These are phyloP conservation scores for Phenganax stokvisi DNA, from an alignment of 92 coral and sea anemone species.

Conservation along the genomic window DNA sequence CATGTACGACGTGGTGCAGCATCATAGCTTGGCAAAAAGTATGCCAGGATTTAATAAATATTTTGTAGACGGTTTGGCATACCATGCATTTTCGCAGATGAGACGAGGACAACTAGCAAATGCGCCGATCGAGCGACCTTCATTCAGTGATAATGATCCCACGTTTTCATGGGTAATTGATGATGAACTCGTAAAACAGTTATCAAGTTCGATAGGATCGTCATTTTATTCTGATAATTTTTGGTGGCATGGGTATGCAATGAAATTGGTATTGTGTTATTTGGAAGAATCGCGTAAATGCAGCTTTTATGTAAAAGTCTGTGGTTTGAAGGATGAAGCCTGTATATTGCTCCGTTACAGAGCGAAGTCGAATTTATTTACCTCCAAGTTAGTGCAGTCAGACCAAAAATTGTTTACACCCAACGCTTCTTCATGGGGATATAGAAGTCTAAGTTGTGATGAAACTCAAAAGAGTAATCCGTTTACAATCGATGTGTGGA, in stretches of 20 bases:
- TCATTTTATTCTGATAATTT: not conserved
- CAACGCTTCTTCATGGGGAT: not conserved
- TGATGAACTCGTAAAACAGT: not conserved
- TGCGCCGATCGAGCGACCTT: conserved; percentile 15
- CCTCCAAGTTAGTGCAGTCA: not conserved
- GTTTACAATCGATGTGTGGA: not conserved
- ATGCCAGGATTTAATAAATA: conserved; percentile 21
- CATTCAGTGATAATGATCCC: not conserved
- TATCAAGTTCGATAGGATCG: not conserved
- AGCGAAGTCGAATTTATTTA: not conserved
- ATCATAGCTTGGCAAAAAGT: not conserved
- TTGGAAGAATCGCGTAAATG: not conserved
- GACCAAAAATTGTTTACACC: not conserved
- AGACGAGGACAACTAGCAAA: conserved; percentile 5
- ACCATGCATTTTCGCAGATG: conserved; percentile 16
- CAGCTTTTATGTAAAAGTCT: not conserved
- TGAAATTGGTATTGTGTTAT: not conserved
- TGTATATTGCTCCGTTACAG: not conserved
- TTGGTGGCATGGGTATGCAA: conserved; percentile 34
- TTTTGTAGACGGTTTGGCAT: conserved; percentile 20
- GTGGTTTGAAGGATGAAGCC: not conserved
- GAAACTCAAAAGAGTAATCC: not conserved
- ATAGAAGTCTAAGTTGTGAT: not conserved
- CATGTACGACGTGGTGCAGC: conserved; percentile 11
- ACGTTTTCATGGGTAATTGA: conserved; percentile 32